Base-by-base conservation (phyloP, 2,113 vertebrate species). In the Kobus ellipsiprymnus region DNA sequence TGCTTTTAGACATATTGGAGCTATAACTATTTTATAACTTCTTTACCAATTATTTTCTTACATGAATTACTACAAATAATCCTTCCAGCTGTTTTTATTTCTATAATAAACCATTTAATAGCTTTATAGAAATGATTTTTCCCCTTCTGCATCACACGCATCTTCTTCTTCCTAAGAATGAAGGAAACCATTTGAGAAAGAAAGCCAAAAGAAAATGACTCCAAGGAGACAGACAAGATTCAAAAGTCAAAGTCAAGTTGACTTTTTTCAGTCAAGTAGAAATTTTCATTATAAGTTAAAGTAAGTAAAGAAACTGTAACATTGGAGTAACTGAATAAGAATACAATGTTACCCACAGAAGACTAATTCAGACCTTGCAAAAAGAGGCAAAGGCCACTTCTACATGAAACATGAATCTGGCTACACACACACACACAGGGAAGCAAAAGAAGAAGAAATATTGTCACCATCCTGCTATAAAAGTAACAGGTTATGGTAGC, bases 11-110 rank as follows among this genome's bases (percentile, higher is more conserved):
- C 7, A 57, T 40, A 88, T 27, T 50, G 36, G 17, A 97, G 33
- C 36, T n/a, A 83, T 40, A 90, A 71, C 5, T 40, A 86, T 83
- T 94, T 93, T 85, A 52, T 88, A 46, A 64, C 19, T 93, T 97
- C 91, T 77, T 62, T 80, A 86, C 12, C 23, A 85, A 84, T 59
- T 71, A 90, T 82, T 77, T 94, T 83, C 27, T 46, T 92, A 94
- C 21, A 59, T 91, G 30, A 95, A 91, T 93, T 59, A 33, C 52
- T 82, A 71, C 54, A 90, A 94, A 85, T 27, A 90, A 60, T 64
- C 33, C 33, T 25, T 78, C 80, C 57, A 81, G 74, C 54, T 94
- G 9, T 36, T 96, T 95, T 92, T 94, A 90, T 88, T 94, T 94
- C 33, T 84, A 40, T 48, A 97, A 87, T 90, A 94, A 97, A 78